These are phyloP conservation scores for Holothuria scabra DNA, from an alignment of 53 echinoderm and acorn worm species.

Conservation along the genomic window DNA sequence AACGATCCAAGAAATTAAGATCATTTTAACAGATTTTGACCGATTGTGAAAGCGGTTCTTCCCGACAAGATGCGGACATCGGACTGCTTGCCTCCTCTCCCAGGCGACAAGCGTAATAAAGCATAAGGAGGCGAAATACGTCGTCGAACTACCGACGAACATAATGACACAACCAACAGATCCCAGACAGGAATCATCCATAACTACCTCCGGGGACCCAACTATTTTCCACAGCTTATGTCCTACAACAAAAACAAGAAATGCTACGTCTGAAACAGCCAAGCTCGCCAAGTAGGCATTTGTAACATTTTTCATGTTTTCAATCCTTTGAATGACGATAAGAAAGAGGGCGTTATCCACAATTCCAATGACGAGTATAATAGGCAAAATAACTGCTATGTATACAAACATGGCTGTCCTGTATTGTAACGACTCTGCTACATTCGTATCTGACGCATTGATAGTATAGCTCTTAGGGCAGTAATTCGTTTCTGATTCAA, in stretches of 20 bases:
- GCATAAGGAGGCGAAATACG: constrained; percentile 83
- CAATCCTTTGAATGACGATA: constrained; percentile 76
- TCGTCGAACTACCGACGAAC: constrained; percentile 63
- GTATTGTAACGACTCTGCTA: constrained; percentile 28
- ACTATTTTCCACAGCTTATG: constrained; percentile 71
- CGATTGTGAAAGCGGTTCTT: constrained; percentile 40
- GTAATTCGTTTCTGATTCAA: too few relatives aligned
- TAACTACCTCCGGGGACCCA: constrained; percentile 58
- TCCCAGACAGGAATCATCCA: constrained; percentile 71
- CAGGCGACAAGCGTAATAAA: constrained; percentile 83
- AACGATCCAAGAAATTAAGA: constrained; percentile 50
- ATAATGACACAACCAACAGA: constrained; percentile 72
- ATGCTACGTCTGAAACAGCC: constrained; percentile 79
- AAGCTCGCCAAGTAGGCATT: constrained; percentile 85
- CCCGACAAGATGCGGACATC: constrained; percentile 63
- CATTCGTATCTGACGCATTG: not conserved
- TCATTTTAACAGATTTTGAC: constrained; percentile 44
- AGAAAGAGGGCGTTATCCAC: constrained; percentile 81
- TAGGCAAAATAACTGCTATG: constrained; percentile 70
- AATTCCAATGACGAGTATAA: constrained; percentile 75
- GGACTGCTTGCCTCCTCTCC: constrained; percentile 82
- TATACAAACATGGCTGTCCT: constrained; percentile 51
- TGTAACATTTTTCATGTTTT: constrained; percentile 84
- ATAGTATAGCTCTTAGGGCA: not conserved
- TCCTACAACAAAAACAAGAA: constrained; percentile 79